Evolutionary conservation across 2,888 invertebrate genomes (phyloP).

Genomic region (Sympetrum striolatum): DNA sequence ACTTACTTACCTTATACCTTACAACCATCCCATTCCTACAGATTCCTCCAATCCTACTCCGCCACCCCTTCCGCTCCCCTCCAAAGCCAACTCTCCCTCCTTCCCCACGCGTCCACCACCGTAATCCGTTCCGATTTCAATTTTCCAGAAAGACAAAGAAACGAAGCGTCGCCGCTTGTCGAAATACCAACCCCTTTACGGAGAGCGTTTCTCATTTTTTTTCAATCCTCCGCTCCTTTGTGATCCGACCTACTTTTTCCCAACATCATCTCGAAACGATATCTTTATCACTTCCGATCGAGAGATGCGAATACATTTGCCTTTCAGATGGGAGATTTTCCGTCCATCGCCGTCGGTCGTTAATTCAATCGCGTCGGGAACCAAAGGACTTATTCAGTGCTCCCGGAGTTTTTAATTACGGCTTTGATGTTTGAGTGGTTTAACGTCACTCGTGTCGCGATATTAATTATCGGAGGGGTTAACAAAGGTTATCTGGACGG

Average conservation of each 20-base stretch:
- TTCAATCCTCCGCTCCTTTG: not conserved
- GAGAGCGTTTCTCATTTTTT: not conserved
- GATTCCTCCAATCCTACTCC: not conserved
- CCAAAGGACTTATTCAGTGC: not conserved
- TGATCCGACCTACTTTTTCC: slow-evolving; percentile 21
- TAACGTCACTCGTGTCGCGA: not conserved
- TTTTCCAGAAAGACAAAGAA: not conserved
- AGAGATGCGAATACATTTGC: slow-evolving; percentile 17
- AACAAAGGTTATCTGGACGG: not conserved
- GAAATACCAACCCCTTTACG: not conserved
- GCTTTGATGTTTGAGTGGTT: slow-evolving; percentile 25
- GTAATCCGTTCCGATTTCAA: not conserved
- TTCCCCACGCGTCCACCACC: not conserved
- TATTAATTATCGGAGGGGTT: not conserved
- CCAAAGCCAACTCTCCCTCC: not conserved
- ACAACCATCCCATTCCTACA: not conserved
- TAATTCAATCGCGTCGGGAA: not conserved
- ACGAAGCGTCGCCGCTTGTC: not conserved
- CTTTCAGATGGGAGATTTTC: slow-evolving; percentile 19
- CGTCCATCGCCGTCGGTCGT: not conserved
- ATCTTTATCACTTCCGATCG: slow-evolving; percentile 29
- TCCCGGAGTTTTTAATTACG: slow-evolving; percentile 2
- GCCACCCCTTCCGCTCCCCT: not conserved
- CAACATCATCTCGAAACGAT: not conserved
- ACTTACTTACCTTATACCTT: not conserved